Evolutionary conservation across 2,113 vertebrate species (phyloP).

Genomic region (Sceloporus undulatus): DNA sequence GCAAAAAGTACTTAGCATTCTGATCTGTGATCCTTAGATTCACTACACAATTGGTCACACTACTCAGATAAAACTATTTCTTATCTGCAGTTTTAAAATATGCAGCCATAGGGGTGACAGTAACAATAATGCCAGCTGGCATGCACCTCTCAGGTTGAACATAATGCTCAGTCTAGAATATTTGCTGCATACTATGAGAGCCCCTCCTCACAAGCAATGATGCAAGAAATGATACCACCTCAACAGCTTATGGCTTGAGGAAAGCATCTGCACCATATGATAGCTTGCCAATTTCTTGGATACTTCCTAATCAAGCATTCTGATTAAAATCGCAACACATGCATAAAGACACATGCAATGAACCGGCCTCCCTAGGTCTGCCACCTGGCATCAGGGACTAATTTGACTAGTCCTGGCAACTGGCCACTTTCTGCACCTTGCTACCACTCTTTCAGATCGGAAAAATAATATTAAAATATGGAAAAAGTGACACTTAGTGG

Average conservation of each 20-base stretch:
- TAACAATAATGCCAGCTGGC: too few relatives aligned
- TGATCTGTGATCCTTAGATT: too few relatives aligned
- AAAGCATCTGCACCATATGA: not conserved
- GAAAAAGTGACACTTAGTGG: not conserved
- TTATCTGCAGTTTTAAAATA: not conserved
- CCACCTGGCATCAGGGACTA: not conserved
- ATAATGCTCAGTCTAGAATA: not conserved
- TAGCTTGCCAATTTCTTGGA: not conserved
- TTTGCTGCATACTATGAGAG: not conserved
- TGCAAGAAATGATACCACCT: not conserved
- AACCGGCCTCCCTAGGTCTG: not conserved
- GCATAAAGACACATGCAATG: not conserved
- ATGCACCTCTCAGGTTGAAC: not conserved
- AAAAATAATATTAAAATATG: not conserved
- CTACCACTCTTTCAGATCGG: not conserved
- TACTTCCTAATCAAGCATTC: not conserved
- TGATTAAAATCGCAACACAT: not conserved
- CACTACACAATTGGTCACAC: not conserved
- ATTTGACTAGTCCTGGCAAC: not conserved
- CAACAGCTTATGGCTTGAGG: not conserved
- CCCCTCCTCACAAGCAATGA: not conserved
- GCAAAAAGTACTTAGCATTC: too few relatives aligned
- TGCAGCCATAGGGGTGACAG: too few relatives aligned
- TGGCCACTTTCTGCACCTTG: not conserved
- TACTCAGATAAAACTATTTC: not conserved